These are phyloP conservation scores for Falcunculus frontatus DNA, from an alignment of 2,113 vertebrate genomes.

Conservation along the genomic window DNA sequence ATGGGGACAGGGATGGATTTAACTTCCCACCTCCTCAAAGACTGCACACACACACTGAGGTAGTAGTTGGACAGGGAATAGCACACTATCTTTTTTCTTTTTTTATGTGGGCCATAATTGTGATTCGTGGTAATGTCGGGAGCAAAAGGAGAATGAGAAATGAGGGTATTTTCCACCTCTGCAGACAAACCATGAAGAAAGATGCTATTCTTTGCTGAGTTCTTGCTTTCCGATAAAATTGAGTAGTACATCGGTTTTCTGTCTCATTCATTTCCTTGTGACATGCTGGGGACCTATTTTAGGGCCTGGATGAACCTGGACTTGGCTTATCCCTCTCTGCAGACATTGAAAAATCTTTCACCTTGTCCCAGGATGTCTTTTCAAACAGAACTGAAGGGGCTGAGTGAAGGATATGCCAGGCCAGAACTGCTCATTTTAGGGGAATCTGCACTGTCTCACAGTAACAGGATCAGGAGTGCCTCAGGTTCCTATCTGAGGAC, in stretches of 20 bases:
- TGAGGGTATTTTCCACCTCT: not conserved
- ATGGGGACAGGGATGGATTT: not conserved
- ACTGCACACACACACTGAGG: not conserved
- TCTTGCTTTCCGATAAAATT: not conserved
- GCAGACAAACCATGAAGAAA: not conserved
- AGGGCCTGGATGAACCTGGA: not conserved
- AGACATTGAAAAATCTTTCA: not conserved
- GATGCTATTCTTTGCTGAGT: not conserved
- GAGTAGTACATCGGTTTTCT: not conserved
- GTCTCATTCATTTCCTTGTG: not conserved
- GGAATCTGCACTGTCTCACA: not conserved
- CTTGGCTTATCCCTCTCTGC: not conserved
- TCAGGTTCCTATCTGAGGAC: not conserved
- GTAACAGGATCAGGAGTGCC: not conserved
- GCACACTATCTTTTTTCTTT: rapidly evolving
- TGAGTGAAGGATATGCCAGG: not conserved
- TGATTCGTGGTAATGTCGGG: not conserved
- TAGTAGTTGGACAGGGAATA: not conserved
- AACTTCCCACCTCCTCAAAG: not conserved
- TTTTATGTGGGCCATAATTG: not conserved
- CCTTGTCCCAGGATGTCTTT: not conserved
- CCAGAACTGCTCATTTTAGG: not conserved
- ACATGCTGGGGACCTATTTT: not conserved
- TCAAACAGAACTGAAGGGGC: not conserved
- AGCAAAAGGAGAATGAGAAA: not conserved